Percentiles rank a stretch among this genome's conserved stretches.
These are phyloP conservation scores for Morinoia aosen DNA, from an alignment of 2,888 invertebrate genomes.

Conservation along the genomic window DNA sequence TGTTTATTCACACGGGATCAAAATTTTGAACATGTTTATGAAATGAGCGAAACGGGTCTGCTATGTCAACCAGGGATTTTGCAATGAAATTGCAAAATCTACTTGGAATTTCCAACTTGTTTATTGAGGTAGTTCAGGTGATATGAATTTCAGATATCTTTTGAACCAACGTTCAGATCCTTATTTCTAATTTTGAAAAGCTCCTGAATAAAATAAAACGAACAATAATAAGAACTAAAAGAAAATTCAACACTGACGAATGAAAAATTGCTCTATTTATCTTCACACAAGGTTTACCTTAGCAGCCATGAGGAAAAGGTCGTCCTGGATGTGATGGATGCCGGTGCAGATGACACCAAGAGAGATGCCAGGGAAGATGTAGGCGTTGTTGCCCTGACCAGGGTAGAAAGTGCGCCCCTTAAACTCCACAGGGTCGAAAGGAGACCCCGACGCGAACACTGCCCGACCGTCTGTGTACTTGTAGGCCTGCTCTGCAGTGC, in stretches of 20 bases:
- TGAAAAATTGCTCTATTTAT: neutral
- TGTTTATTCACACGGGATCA: no score
- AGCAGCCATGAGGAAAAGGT: constrained; percentile 93
- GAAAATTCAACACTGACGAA: neutral
- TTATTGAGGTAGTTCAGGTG: neutral
- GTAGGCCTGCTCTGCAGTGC: constrained; percentile 99
- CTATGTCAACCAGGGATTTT: neutral
- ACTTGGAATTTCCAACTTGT: neutral
- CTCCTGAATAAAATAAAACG: neutral
- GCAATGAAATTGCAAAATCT: neutral
- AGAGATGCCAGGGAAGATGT: constrained; percentile 95
- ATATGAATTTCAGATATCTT: neutral
- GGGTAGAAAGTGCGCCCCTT: constrained; percentile 87
- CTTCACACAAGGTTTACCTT: constrained; percentile 72
- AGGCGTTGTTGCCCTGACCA: constrained; percentile 98
- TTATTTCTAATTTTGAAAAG: neutral
- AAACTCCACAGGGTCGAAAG: constrained; percentile 79
- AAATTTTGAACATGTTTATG: no score
- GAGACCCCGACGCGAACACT: constrained; percentile 75
- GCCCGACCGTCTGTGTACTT: constrained; percentile 81
- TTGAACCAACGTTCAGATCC: neutral
- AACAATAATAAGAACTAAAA: neutral
- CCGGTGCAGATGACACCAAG: constrained; percentile 93
- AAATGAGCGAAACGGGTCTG: no score
- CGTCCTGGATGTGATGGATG: constrained; percentile 92